These are phyloP conservation scores for Ammodytes marinus DNA, from an alignment of 2,113 vertebrate genomes.

Conservation along the genomic window DNA sequence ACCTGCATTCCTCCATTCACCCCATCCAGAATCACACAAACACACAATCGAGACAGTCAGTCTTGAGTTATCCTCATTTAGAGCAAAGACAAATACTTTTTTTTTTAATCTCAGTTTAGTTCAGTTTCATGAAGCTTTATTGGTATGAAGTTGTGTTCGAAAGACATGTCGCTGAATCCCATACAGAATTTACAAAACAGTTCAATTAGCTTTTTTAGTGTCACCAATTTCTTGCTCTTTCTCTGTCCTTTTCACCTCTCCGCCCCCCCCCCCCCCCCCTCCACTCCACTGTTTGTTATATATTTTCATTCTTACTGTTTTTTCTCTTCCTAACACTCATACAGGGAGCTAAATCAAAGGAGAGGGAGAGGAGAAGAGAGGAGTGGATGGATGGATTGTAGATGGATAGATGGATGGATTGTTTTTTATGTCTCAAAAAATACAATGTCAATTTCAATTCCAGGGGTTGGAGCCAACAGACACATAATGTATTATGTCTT, in stretches of 20 bases:
- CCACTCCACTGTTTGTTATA: not conserved
- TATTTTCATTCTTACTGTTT: not conserved
- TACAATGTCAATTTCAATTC: not conserved
- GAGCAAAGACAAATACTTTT: too few species aligned
- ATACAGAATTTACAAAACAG: not conserved
- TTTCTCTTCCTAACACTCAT: not conserved
- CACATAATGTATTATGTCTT: too few species aligned
- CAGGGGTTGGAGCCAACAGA: not conserved
- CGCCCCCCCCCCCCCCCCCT: not conserved
- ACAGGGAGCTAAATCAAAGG: not conserved
- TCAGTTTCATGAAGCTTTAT: not conserved
- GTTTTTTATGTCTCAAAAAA: too few species aligned
- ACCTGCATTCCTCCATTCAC: constrained; percentile 35
- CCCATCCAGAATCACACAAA: constrained; percentile 9
- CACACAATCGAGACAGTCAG: not conserved
- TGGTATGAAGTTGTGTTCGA: not conserved
- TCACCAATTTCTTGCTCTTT: not conserved
- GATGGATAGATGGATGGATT: not conserved
- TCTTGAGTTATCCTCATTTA: not conserved
- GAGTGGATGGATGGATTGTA: too few species aligned
- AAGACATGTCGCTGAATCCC: not conserved
- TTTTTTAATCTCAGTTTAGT: not conserved
- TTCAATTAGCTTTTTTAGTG: not conserved
- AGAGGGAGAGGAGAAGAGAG: not conserved
- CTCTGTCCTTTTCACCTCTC: not conserved